A percentile compares a stretch with the other conserved stretches of the same genome.
Evolutionary conservation across 2,888 invertebrate genomes (phyloP).

Genomic region (Notocelia uddmanniana): DNA sequence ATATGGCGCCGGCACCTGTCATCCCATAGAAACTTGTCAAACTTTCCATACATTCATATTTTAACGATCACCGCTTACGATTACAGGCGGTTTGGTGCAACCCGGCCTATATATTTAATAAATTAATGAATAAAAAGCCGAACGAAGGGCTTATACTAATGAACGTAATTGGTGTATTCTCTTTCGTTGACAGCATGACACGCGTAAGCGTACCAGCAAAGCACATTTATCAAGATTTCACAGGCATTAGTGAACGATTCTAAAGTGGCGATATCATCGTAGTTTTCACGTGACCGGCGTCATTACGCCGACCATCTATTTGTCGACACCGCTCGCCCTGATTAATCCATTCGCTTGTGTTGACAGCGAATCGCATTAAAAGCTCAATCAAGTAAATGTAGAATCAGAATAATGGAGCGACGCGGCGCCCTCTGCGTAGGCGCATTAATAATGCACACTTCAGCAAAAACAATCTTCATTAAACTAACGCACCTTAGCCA

Average conservation of each 20-base stretch:
- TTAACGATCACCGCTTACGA: too few relatives aligned
- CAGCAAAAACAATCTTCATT: conserved; percentile 84
- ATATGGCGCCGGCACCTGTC: too few relatives aligned
- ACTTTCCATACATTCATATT: too few relatives aligned
- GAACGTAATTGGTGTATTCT: conserved; percentile 42
- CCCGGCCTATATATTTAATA: too few relatives aligned
- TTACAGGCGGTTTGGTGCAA: too few relatives aligned
- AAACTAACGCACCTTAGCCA: conserved; percentile 79
- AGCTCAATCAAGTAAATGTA: conserved; percentile 86
- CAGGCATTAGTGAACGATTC: conserved; percentile 58
- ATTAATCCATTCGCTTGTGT: conserved; percentile 77
- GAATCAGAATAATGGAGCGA: conserved; percentile 84
- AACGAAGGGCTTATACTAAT: conserved; percentile 26
- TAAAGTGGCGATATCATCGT: conserved; percentile 69
- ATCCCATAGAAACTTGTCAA: too few relatives aligned
- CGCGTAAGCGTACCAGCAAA: conserved; percentile 23
- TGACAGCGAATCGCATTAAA: conserved; percentile 84
- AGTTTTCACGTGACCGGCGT: conserved; percentile 75
- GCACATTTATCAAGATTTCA: conserved; percentile 47
- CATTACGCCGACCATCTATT: conserved; percentile 73
- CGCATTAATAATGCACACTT: conserved; percentile 84
- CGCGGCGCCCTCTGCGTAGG: conserved; percentile 78
- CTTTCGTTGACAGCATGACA: conserved; percentile 38
- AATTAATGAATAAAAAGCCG: conserved; percentile 9
- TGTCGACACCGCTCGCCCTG: conserved; percentile 77